Evolutionary conservation across 2,113 vertebrate genomes (phyloP).

Genomic region (Paramormyrops kingsleyae): DNA sequence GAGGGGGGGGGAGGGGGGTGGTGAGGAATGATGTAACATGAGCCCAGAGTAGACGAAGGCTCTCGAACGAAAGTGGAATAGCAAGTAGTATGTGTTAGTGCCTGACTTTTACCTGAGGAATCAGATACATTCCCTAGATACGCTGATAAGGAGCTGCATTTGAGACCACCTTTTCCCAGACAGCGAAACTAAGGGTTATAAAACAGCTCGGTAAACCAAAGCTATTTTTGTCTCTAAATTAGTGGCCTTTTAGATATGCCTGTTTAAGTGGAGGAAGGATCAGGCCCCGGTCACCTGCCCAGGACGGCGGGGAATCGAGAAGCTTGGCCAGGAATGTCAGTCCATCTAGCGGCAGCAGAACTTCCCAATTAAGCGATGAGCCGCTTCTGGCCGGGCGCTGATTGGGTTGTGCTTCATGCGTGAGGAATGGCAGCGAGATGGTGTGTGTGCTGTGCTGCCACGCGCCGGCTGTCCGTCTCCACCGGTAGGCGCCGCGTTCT

Average conservation of each 20-base stretch:
- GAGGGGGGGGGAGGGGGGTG: neutral
- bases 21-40: neutral
- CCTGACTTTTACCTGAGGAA: neutral
- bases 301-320: conserved; percentile 26
- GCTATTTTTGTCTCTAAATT: neutral
- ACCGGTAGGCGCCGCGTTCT: conserved; percentile 1
- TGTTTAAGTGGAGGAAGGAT: neutral
- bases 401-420: conserved; percentile 50
- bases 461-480: neutral
- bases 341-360: conserved; percentile 33
- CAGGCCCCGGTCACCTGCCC: neutral
- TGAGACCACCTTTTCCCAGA: neutral
- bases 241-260: neutral
- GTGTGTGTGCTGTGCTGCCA: conserved; percentile 13
- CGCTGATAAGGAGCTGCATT: neutral
- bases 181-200: neutral
- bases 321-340: conserved; percentile 39
- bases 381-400: conserved; percentile 43
- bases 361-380: conserved; percentile 49
- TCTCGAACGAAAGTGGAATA: neutral
- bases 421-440: conserved; percentile 41
- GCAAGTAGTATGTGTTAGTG: neutral
- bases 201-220: neutral
- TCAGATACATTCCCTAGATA: neutral
- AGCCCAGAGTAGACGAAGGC: neutral